Conservation (phyloP, 2,888 invertebrate genomes). For the Horisme vitalbata region DNA sequence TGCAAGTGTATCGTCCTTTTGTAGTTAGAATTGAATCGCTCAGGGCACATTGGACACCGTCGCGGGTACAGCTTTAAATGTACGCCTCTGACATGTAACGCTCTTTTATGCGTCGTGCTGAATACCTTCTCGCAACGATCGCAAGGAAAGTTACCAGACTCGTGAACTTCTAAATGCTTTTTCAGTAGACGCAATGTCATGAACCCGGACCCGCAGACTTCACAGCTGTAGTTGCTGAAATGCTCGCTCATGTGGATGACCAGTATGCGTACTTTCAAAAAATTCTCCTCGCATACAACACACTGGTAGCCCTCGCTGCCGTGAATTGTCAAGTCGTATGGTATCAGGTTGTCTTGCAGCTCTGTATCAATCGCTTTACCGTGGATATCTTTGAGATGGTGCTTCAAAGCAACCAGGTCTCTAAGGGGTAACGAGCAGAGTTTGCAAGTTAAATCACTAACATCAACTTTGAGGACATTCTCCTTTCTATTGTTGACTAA, state of each 20-base stretch:
- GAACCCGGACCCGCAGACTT: conserved; percentile 73
- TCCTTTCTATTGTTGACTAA: conserved; percentile 68
- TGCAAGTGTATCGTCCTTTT: conserved; percentile 73
- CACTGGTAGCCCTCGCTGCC: conserved; percentile 60
- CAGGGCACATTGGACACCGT: conserved; percentile 72
- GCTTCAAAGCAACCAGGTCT: conserved; percentile 56
- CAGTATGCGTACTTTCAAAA: conserved; percentile 68
- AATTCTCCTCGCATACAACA: conserved; percentile 64
- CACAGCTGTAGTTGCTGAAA: conserved; percentile 76
- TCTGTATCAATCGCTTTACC: conserved; percentile 62
- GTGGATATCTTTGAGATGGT: conserved; percentile 63
- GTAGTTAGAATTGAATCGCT: conserved; percentile 74
- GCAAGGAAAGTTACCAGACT: conserved; percentile 69
- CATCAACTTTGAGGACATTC: conserved; percentile 70
- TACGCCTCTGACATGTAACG: conserved; percentile 68
- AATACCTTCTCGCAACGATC: conserved; percentile 70
- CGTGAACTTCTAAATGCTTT: conserved; percentile 74
- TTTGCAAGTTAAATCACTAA: conserved; percentile 64
- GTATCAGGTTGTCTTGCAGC: conserved; percentile 72
- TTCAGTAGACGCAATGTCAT: conserved; percentile 71
- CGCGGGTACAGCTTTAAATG: conserved; percentile 70
- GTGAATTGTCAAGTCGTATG: conserved; percentile 58
- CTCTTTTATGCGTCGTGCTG: conserved; percentile 66
- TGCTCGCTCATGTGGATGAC: conserved; percentile 78
- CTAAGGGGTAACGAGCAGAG: conserved; percentile 52